Evolutionary conservation across 2,113 vertebrate genomes (phyloP).

Genomic region (Brachyistius frenatus): DNA sequence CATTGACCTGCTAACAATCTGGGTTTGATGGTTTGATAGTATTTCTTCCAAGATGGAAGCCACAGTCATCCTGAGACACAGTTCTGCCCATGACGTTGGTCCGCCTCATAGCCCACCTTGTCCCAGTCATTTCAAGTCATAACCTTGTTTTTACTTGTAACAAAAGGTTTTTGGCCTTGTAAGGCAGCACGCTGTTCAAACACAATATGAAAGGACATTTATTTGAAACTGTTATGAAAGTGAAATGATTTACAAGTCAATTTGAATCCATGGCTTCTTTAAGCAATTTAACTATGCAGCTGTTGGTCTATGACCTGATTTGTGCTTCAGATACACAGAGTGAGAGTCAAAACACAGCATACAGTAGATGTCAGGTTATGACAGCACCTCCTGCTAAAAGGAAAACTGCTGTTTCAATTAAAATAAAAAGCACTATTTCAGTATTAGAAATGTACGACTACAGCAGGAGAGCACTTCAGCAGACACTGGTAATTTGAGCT

Average conservation of each 20-base stretch:
- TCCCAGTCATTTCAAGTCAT: slow-evolving; percentile 12
- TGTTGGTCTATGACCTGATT: not conserved
- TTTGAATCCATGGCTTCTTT: not conserved
- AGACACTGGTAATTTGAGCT: not conserved
- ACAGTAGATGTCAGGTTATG: not conserved
- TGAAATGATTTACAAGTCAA: not conserved
- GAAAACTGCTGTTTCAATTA: slow-evolving; percentile 17
- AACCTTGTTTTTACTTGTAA: not conserved
- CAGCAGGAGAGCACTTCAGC: slow-evolving; percentile 19
- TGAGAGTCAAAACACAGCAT: slow-evolving; percentile 3
- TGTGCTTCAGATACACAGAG: not conserved
- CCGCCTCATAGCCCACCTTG: not conserved
- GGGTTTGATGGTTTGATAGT: not conserved
- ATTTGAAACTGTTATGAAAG: not conserved
- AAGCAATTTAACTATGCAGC: not conserved
- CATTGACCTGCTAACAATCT: too few relatives aligned
- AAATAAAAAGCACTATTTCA: slow-evolving; percentile 17
- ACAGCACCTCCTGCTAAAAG: slow-evolving; percentile 17
- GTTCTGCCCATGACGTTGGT: not conserved
- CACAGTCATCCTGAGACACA: not conserved
- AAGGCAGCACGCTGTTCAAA: too few relatives aligned
- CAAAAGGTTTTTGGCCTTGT: too few relatives aligned
- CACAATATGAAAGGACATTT: not conserved
- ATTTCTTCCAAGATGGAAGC: not conserved
- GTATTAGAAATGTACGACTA: not conserved